These are phyloP conservation scores for Gallinago stenura DNA, from an alignment of 2,797 vertebrate genomes.

Conservation along the genomic window DNA sequence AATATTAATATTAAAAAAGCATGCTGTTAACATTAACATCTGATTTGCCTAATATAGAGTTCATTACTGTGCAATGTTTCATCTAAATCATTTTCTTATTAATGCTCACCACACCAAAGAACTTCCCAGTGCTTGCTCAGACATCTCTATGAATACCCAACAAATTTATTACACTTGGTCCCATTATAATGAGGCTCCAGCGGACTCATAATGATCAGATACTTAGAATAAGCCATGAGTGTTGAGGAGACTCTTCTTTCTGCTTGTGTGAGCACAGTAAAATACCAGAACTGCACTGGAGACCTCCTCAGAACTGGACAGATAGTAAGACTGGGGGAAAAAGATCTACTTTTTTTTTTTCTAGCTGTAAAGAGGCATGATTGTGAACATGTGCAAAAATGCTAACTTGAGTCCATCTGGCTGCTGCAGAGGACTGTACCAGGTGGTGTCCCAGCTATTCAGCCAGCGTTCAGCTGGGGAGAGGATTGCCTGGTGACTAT, in stretches of 20 bases:
- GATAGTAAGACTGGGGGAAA: neutral
- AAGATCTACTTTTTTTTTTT: neutral
- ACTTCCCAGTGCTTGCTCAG: neutral
- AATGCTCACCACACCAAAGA: neutral
- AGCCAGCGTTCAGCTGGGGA: neutral
- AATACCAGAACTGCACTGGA: neutral
- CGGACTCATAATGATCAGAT: neutral
- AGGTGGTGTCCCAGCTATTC: neutral
- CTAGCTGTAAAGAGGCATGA: neutral
- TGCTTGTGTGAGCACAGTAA: neutral
- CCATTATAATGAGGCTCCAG: neutral
- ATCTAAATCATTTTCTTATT: conserved; percentile 25
- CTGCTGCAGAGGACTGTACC: neutral
- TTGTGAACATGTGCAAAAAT: neutral
- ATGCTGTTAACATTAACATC: conserved; percentile 29
- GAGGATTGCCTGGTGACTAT: neutral
- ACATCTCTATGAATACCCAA: neutral
- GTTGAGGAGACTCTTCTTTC: neutral
- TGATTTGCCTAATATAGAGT: conserved; percentile 37
- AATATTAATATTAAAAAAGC: conserved; percentile 11
- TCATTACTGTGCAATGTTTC: conserved; percentile 7
- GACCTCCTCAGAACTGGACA: neutral
- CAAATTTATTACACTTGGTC: neutral
- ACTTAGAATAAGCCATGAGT: neutral
- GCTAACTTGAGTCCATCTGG: neutral